Evolutionary conservation across 2,113 vertebrate genomes (phyloP).

Genomic region (Nanorana parkeri): DNA sequence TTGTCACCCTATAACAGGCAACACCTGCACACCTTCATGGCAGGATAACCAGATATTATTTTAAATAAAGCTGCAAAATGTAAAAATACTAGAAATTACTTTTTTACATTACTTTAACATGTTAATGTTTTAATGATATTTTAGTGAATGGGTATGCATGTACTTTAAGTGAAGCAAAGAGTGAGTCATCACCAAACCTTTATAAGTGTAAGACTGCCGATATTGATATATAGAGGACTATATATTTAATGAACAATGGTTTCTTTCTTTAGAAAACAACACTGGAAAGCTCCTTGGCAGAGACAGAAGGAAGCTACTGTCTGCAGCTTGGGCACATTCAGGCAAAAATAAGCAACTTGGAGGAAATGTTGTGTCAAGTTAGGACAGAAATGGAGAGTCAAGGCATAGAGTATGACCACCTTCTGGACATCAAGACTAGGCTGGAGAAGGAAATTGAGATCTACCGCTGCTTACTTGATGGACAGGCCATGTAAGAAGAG

Average conservation of each 20-base stretch:
- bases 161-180: too few species aligned
- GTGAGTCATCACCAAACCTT: too few species aligned
- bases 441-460: constrained; percentile 81
- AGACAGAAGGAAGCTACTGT: constrained; percentile 84
- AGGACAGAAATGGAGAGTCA: constrained; percentile 67
- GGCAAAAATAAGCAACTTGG: constrained; percentile 71
- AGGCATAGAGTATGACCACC: constrained; percentile 67
- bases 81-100: too few species aligned
- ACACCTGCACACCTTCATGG: too few species aligned
- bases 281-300: constrained; percentile 80
- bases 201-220: too few species aligned
- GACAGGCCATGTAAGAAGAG: constrained; percentile 70
- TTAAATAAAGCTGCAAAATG: too few species aligned
- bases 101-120: too few species aligned
- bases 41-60: too few species aligned
- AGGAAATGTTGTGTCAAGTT: constrained; percentile 80
- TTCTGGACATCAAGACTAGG: constrained; percentile 75
- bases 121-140: too few species aligned
- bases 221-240: too few species aligned
- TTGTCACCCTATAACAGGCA: too few species aligned
- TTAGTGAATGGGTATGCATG: too few species aligned
- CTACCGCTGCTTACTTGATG: constrained; percentile 76
- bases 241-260: not conserved
- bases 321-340: constrained; percentile 83
- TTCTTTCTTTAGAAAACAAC: constrained; percentile 78